Evolutionary conservation across 2,113 vertebrate genomes (phyloP), one percentile per base, ranked within the genome.

Genomic region (Helogale parvula): DNA sequence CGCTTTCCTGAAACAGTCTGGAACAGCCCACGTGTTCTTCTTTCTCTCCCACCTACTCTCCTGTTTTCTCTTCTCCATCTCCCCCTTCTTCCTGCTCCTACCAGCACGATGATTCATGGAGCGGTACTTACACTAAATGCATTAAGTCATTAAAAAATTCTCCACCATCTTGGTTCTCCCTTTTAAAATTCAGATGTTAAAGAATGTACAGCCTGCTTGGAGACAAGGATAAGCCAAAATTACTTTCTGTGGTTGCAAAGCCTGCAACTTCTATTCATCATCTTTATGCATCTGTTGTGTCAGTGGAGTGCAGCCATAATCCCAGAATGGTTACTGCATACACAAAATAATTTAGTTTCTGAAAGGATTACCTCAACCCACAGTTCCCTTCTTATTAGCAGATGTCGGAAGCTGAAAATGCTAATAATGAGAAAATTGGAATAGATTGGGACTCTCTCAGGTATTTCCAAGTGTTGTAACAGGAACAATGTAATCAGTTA

Each of bases 71-170:
- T 90, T 65, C 33, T 27, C 38, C 41, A 23, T 69, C 72, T 69
- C 41, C 31, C 81, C 10, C 35, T 95, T 96, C 89, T 93, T 96
- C 76, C 94, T 98, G 72, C 72, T 88, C 77, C 94, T 45, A 13
- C 68, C 33, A 38, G 66, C 29, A 31, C 35, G 27, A 79, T 92
- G 96, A 97, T 87, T 96, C 95, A 89, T 19, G 66, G n/a, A 71
- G 47, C 7, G 10, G 83, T 69, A 81, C 57, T 89, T 72, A 52
- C 3, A 95, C 66, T 82, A 90, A 85, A 66, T 66, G 71, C 27
- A 3, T 68, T 66, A 89, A 85, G 71, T 93, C 84, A 80, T 90
- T 93, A 94, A 85, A 83, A 90, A 31, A 31, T 38, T 45, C 72
- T 81, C 63, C 3, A 25, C 77, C 82, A 87, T 50, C 72, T 72